Base-by-base conservation (phyloP, 2,113 vertebrate genomes). In the Orthonyx spaldingii region DNA sequence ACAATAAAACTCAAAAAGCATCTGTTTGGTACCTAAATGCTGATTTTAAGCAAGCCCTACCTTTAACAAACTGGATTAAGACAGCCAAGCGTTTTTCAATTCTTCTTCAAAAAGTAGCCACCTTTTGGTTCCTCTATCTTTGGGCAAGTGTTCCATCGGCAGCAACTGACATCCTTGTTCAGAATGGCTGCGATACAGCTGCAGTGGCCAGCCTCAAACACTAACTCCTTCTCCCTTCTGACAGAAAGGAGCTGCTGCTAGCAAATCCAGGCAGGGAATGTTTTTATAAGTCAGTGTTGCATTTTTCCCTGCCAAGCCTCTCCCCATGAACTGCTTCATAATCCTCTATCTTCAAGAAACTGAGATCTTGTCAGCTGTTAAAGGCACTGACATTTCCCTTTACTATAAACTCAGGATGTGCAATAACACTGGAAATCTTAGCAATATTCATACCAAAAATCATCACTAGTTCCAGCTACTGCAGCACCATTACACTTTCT, bases 191-290 rank as follows among this genome's bases (percentile, higher is more conserved):
- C 35, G 49, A 39, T 28, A 22, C 6, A 84, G 56, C 74, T 52
- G 30, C 77, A 84, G 49, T 2, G 23, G 28, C 30, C 1, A 0
- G 30, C 19, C 70, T 49, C 5, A 1, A 55, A 52, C 66, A 37
- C 53, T 9, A 24, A 17, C 26, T 50, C 57, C 1, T 41, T 66
- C 30, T 11, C 57, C 2, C 1, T 30, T 28, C 35, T 23, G 14
- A 72, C 27, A 53, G 41, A 71, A 86, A 84, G 44, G 27, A 63
- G 35, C 30, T 94, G 71, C 71, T 59, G 69, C 61, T 16, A 61
- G 50, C 56, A 90, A 71, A 70, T 18, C 28, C 56, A 84, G 84
- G 47, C 65, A 94, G 57, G 39, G 23, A 86, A 79, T 0, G 0
- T 10, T 77, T 87, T 19, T 6, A 2, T 27, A 85, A 52, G 19